Base-by-base conservation (phyloP, 1,140 invertebrate species). In the Sminthurides bifidus region DNA sequence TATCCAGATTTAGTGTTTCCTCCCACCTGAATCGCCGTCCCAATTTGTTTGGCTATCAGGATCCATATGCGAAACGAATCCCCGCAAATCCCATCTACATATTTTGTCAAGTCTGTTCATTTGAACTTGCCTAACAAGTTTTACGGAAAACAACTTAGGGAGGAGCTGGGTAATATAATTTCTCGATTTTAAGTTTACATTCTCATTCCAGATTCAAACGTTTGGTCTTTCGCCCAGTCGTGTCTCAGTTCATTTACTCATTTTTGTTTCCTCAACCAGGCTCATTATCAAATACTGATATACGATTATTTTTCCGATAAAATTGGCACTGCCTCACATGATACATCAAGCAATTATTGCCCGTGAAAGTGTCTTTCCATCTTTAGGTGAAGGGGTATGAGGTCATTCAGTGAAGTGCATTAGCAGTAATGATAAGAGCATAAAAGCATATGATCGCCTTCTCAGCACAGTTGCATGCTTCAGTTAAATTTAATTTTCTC, bases 1-100 rank as follows among this genome's bases (percentile, higher is more conserved):
- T 48, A 48, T 48, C 27, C 44, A 48, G 44, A 27, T 48, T 48
- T 27, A n/a, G n/a, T n/a, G 15, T 48, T 10, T 48, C 26, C 44
- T 48, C 44, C 44, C 44, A 27, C 44, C 30, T 6, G 19, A 4
- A 27, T 48, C 44, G 26, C 44, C 44, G 30, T 27, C 44, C 44
- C 14, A 48, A 48, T 48, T 48, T 27, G 26, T 27, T 48, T 48
- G 30, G 44, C 44, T 27, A 14, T 6, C 33, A 10, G 33, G 33
- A 35, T 35, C 33, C n/a, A n/a, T 8, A 10, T n/a, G 8, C n/a
- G 8, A n/a, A n/a, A 35, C 8, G n/a, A 35, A n/a, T 35, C 33
- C n/a, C 33, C 8, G 21, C 21, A 14, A 12, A 29, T 50, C n/a
- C 24, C 15, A 15, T 29, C 29, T 17, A 15, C 26, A n/a, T 35